Evolutionary conservation across 2,113 vertebrate genomes (phyloP).

Genomic region (Cochlearius cochlearius): DNA sequence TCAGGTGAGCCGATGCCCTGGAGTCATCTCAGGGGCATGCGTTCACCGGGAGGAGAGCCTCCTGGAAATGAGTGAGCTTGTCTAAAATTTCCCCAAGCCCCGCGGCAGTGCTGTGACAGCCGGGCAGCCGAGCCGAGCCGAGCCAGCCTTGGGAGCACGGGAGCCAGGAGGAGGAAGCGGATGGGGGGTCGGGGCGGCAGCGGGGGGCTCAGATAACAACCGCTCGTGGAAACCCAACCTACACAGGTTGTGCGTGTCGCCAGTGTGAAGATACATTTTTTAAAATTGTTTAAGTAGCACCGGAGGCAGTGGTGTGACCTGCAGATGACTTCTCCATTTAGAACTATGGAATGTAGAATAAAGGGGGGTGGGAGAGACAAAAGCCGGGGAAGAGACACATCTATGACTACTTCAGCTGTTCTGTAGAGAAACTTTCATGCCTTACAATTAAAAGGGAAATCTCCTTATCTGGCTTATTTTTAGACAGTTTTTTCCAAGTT

Average conservation of each 20-base stretch:
- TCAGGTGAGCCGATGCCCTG: background rate
- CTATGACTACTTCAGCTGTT: background rate
- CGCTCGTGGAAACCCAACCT: background rate
- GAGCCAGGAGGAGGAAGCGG: background rate
- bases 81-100: conserved; percentile 37
- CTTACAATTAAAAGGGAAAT: background rate
- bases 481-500: background rate
- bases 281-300: conserved; percentile 54
- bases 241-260: background rate
- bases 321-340: conserved; percentile 66
- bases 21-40: background rate
- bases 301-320: conserved; percentile 73
- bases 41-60: background rate
- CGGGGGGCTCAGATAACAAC: background rate
- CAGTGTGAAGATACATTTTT: conserved; percentile 38
- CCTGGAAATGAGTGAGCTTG: conserved; percentile 7
- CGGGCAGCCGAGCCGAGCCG: background rate
- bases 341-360: conserved; percentile 68
- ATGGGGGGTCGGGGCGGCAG: background rate
- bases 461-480: background rate
- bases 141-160: background rate
- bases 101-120: background rate
- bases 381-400: background rate
- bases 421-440: background rate
- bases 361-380: background rate